Evolutionary conservation across 1,140 invertebrate species (phyloP), one percentile per base, ranked within the genome.

Genomic region (Augochlora pura): DNA sequence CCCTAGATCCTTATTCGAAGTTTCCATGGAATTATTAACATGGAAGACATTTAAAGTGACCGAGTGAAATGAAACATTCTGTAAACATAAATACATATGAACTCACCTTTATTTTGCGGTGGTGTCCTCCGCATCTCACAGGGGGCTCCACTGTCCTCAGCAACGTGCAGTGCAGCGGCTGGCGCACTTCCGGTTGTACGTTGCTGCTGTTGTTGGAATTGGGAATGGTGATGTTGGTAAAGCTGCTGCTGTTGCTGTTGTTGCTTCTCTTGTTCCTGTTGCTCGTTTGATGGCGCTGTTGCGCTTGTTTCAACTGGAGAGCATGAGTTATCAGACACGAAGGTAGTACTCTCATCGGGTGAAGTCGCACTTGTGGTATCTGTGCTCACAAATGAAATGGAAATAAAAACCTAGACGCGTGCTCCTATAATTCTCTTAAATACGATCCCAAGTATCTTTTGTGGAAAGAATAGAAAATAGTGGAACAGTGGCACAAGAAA

Each of bases 121-220:
- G 91, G 90, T 91, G 92, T 92, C 64, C 90, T 92, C 84, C 92
- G 91, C 92, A 93, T 93, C 77, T 93, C 92, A 92, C 88, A 92
- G 87, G 86, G 84, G 86, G 86, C 88, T 88, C 88, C 90, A 91
- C 89, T 87, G 54, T 90, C 85, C 80, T 90, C 88, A 81, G 79
- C 84, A 72, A 86, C 82, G 69, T 84, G 79, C 66, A 72, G 66
- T 82, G 83, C 80, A 81, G 77, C 69, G 79, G 71, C 63, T 74
- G 81, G 57, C 21, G 70, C 71, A 85, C 75, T 89, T 81, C 75
- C 83, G 66, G 74, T 73, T 65, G 83, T 39, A 59, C 86, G 84
- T 80, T 89, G 77, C 68, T 88, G 79, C n/a, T 84, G 54, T 57
- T 57, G 78, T 81, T 88, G 85, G 23, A 72, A 74, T 23, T 82